A percentile compares a stretch with the other conserved stretches of the same genome.
These are phyloP conservation scores for Parelbella ahira DNA, from an alignment of 2,888 invertebrate genomes.

Conservation along the genomic window DNA sequence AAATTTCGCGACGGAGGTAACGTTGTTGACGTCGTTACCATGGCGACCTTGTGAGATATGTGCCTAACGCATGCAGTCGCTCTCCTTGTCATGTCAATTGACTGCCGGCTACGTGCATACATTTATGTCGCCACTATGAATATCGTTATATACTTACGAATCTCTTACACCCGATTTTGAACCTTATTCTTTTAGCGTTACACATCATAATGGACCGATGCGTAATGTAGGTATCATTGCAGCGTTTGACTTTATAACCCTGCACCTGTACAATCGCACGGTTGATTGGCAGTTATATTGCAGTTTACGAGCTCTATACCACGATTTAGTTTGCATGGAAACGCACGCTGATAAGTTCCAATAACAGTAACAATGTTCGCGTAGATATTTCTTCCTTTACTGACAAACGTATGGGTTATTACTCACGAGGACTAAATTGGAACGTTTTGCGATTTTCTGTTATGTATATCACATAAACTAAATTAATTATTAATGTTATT, in stretches of 20 bases:
- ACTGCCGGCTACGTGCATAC: conserved; percentile 31
- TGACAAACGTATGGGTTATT: too few relatives aligned
- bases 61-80: conserved; percentile 42
- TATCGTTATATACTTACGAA: neutral
- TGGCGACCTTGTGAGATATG: neutral
- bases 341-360: neutral
- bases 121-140: conserved; percentile 18
- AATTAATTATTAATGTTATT: too few relatives aligned
- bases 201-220: neutral
- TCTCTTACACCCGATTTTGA: neutral
- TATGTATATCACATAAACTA: too few relatives aligned
- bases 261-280: conserved; percentile 12
- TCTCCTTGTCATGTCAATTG: conserved; percentile 36
- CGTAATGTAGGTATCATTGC: neutral
- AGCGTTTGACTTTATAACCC: conserved; percentile 1
- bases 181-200: conserved; percentile 4
- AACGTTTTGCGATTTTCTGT: too few relatives aligned
- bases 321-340: conserved; percentile 6
- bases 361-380: too few relatives aligned
- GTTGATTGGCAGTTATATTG: conserved; percentile 17
- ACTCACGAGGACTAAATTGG: too few relatives aligned
- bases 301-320: conserved; percentile 7
- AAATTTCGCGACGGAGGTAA: too few relatives aligned
- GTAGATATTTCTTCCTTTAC: too few relatives aligned
- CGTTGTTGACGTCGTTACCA: too few relatives aligned